phyloP scores from a whole-genome alignment of 2,797 vertebrate genomes.

The Octomys mimax region DNA sequence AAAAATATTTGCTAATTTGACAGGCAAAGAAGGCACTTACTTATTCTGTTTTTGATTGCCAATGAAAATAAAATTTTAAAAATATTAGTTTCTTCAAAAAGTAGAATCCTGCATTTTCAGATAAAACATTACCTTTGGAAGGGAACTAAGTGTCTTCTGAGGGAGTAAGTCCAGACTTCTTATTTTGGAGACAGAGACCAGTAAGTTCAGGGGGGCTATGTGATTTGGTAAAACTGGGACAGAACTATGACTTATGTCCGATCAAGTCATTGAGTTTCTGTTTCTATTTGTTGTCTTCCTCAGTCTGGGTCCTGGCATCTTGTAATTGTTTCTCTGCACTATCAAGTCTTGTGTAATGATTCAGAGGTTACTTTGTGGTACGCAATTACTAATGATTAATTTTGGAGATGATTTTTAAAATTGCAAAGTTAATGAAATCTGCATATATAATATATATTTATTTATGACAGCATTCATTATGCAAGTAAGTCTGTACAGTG shows the following conservation, averaged over 20 bases:
- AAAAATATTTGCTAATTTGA: constrained; percentile 42
- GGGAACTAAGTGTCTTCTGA: background rate
- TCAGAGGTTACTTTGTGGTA: constrained; percentile 20
- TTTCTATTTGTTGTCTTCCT: constrained; percentile 17
- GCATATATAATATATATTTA: no score
- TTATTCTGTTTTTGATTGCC: constrained; percentile 66
- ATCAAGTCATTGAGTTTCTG: background rate
- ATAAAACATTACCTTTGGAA: background rate
- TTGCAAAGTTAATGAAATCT: background rate
- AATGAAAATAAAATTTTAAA: constrained; percentile 46
- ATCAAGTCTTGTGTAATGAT: background rate
- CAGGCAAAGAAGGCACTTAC: constrained; percentile 33
- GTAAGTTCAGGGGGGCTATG: constrained; percentile 11
- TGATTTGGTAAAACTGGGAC: background rate
- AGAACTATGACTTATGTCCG: background rate
- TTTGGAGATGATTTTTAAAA: constrained; percentile 38
- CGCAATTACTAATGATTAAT: constrained; percentile 40
- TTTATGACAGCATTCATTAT: background rate
- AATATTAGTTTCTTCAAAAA: constrained; percentile 58
- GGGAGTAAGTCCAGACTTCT: background rate
- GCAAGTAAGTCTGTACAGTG: background rate
- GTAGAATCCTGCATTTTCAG: background rate
- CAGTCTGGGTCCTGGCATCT: background rate
- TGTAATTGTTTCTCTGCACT: background rate
- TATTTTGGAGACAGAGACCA: constrained; percentile 4